phyloP scores from a whole-genome alignment of 1,140 invertebrate genomes.

The Marisa cornuarietis region DNA sequence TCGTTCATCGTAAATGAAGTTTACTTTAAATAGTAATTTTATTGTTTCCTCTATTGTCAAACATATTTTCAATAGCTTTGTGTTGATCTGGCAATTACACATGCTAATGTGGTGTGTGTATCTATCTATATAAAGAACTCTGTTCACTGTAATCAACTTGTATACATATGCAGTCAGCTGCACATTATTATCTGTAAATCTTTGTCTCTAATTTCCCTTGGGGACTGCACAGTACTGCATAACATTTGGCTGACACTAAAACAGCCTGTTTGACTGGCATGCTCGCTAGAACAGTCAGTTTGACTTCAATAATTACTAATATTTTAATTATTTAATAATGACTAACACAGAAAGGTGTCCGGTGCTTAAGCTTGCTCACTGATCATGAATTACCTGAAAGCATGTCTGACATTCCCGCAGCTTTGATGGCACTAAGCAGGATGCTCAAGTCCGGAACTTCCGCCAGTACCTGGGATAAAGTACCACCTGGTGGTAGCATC shows the following conservation, averaged over 20 bases:
- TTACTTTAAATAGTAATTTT: not conserved
- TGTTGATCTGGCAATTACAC: too few relatives aligned
- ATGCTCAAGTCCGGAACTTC: constrained; percentile 51
- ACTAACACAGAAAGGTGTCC: not conserved
- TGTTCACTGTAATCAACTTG: too few relatives aligned
- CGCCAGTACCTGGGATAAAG: constrained; percentile 45
- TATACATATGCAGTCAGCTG: too few relatives aligned
- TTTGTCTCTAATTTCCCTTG: not conserved
- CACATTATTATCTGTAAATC: too few relatives aligned
- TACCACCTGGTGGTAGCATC: constrained; percentile 57
- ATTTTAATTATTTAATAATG: not conserved
- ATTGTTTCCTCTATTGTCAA: too few relatives aligned
- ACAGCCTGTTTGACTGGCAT: not conserved
- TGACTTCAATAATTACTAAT: not conserved
- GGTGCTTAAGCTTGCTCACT: not conserved
- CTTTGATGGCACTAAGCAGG: constrained; percentile 30
- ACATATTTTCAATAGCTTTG: too few relatives aligned
- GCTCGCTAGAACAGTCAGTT: not conserved
- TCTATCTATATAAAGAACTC: too few relatives aligned
- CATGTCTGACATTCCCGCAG: constrained; percentile 26
- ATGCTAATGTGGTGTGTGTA: too few relatives aligned
- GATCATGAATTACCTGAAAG: constrained; percentile 23
- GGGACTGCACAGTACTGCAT: not conserved
- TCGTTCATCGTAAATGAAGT: not conserved
- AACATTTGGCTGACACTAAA: not conserved